Conservation (phyloP, 2,888 invertebrate genomes). For the Athalia rosae region DNA sequence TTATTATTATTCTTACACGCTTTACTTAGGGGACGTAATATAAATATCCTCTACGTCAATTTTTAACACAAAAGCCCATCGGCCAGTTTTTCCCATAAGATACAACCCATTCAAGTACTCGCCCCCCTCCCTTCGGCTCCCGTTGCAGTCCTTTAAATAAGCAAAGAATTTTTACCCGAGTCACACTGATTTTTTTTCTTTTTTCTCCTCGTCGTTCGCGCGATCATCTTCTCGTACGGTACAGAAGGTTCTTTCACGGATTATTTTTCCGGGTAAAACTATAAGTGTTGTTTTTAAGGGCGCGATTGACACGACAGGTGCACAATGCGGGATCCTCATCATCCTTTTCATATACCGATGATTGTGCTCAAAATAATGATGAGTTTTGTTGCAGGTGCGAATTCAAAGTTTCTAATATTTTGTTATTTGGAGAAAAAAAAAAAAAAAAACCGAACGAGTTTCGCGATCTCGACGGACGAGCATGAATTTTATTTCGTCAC, state of each 20-base stretch:
- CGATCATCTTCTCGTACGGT: conserved; percentile 16
- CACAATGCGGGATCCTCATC: conserved; percentile 55
- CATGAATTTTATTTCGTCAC: too few species aligned
- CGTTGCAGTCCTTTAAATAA: conserved; percentile 40
- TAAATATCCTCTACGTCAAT: conserved; percentile 58
- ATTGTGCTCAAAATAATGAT: conserved; percentile 17
- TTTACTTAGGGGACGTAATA: conserved; percentile 61
- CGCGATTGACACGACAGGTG: conserved; percentile 71
- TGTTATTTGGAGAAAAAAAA: too few species aligned
- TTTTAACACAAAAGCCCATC: conserved; percentile 42
- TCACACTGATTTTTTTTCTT: conserved; percentile 30
- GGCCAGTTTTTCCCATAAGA: conserved; percentile 42
- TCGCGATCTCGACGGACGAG: too few species aligned
- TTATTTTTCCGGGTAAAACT: conserved; percentile 56
- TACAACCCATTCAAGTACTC: conserved; percentile 54
- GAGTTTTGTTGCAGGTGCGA: conserved; percentile 69
- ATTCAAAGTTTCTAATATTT: too few species aligned
- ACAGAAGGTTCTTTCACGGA: conserved; percentile 22
- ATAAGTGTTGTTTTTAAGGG: conserved; percentile 71
- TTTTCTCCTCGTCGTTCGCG: conserved; percentile 22
- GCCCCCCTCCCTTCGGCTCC: conserved; percentile 39
- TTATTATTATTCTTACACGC: conserved; percentile 48
- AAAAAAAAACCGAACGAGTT: too few species aligned
- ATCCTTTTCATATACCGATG: too few species aligned
- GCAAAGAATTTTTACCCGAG: conserved; percentile 37